Conservation (phyloP, 2,797 vertebrate genomes). For the Danio kyathit region DNA sequence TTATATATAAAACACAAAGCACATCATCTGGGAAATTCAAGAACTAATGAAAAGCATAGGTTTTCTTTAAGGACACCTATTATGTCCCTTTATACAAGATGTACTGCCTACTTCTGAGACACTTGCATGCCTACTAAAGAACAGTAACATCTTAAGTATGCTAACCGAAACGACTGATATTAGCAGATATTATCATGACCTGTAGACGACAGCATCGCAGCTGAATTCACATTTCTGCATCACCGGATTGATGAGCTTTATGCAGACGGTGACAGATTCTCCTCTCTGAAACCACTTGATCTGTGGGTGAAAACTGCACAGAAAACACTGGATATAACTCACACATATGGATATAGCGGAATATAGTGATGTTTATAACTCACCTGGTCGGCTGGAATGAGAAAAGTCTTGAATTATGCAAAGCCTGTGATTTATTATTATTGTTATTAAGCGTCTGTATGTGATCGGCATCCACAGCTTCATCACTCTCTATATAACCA, state of each 20-base stretch:
- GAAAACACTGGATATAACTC: not conserved
- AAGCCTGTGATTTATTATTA: not conserved
- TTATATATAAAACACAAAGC: not conserved
- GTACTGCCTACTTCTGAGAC: not conserved
- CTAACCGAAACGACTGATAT: not conserved
- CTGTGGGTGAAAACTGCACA: slow-evolving; percentile 75
- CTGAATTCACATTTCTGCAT: slow-evolving; percentile 74
- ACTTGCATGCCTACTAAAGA: no score
- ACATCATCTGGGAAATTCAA: not conserved
- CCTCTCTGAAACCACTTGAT: slow-evolving; percentile 76
- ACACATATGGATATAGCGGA: not conserved
- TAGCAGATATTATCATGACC: slow-evolving; percentile 61
- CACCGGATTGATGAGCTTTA: slow-evolving; percentile 74
- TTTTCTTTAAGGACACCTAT: no score
- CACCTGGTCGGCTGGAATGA: slow-evolving; percentile 25
- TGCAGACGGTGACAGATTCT: slow-evolving; percentile 58
- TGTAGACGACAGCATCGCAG: slow-evolving; percentile 74
- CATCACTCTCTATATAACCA: not conserved
- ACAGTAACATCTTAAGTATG: no score
- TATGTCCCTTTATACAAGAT: no score
- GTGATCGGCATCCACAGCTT: not conserved
- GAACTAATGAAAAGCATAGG: no score
- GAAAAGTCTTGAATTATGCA: not conserved
- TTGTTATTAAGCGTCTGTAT: no score
- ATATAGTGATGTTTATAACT: not conserved